Percentiles rank a stretch among this genome's conserved stretches.
These are phyloP conservation scores for Bombus picipes DNA, from an alignment of 1,140 invertebrate species.

Conservation along the genomic window DNA sequence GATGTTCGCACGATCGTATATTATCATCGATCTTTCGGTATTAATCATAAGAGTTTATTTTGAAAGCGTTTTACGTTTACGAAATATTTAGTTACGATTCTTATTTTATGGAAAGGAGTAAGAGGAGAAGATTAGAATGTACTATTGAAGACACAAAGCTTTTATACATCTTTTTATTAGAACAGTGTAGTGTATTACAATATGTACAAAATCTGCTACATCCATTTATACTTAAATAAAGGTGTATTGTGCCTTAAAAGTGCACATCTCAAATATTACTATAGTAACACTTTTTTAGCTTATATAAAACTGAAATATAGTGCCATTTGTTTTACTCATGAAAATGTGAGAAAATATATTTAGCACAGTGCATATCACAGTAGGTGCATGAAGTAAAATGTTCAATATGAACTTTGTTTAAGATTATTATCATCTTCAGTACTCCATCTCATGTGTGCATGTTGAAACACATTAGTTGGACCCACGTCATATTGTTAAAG, in stretches of 20 bases:
- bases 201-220: constrained; percentile 64
- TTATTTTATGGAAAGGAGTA: background rate
- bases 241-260: constrained; percentile 37
- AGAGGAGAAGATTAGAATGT: background rate
- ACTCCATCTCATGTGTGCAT: background rate
- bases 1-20: background rate
- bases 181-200: constrained; percentile 66
- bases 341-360: constrained; percentile 25
- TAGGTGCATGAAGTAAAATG: constrained; percentile 32
- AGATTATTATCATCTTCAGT: constrained; percentile 13
- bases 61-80: background rate
- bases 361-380: constrained; percentile 39
- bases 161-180: constrained; percentile 45
- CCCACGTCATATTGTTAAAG: constrained; percentile 33
- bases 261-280: constrained; percentile 29
- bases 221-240: constrained; percentile 45
- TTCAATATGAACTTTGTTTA: constrained; percentile 34
- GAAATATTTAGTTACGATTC: background rate
- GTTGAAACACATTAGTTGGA: constrained; percentile 48
- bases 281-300: constrained; percentile 4
- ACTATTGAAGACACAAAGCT: background rate
- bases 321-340: constrained; percentile 1
- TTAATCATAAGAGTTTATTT: background rate
- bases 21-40: background rate
- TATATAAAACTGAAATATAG: background rate